These are phyloP conservation scores for Puffinus mauretanicus DNA, from an alignment of 2,113 vertebrate species.

Conservation along the genomic window DNA sequence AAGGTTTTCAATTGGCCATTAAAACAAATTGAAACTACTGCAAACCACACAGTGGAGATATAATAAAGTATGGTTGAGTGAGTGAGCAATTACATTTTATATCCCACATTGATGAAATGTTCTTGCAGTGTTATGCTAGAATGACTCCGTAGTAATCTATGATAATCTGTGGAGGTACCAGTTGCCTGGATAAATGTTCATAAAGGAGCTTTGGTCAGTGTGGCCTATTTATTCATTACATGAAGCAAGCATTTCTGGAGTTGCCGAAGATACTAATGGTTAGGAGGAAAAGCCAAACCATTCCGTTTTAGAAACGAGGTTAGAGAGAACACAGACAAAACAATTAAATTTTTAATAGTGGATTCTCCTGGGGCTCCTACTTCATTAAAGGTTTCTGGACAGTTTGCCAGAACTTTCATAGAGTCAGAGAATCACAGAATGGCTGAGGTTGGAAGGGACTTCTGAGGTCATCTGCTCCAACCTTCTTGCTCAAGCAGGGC, in stretches of 20 bases:
- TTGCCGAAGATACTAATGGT: not conserved
- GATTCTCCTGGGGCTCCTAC: not conserved
- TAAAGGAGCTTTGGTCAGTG: not conserved
- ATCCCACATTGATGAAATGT: not conserved
- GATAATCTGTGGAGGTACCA: not conserved
- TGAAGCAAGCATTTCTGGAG: not conserved
- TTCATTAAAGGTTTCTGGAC: not conserved
- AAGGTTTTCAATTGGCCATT: not conserved
- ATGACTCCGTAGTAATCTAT: not conserved
- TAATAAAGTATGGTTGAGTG: not conserved
- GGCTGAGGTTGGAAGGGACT: not conserved
- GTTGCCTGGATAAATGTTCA: not conserved
- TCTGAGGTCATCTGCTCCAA: not conserved
- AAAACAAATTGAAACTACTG: conserved; percentile 1
- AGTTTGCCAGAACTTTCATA: not conserved
- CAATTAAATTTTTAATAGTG: not conserved
- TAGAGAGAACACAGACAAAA: not conserved
- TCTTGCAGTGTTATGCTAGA: not conserved
- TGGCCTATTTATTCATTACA: not conserved
- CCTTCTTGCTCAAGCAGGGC: not conserved
- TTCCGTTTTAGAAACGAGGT: not conserved
- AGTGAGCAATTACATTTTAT: not conserved
- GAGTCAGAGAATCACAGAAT: not conserved
- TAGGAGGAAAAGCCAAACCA: not conserved
- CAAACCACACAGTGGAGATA: not conserved